Evolutionary conservation across 2,113 vertebrate species (phyloP).

Genomic region (Pseudorectes ferrugineus): DNA sequence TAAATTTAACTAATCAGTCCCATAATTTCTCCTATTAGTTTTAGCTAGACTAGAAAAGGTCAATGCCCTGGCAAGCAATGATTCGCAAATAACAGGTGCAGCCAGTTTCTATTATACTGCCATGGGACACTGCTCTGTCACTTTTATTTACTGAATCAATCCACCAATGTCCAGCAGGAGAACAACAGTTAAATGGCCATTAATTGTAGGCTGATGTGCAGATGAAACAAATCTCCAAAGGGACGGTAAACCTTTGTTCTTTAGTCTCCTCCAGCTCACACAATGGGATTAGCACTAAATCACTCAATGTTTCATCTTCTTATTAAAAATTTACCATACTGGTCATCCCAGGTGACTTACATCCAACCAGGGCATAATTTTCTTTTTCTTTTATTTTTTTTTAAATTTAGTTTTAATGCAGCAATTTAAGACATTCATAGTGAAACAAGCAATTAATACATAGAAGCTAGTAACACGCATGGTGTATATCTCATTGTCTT

Average conservation of each 20-base stretch:
- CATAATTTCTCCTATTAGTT: constrained; percentile 74
- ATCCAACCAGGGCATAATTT: background rate
- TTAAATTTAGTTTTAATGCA: background rate
- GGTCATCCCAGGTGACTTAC: constrained; percentile 51
- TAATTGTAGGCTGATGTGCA: constrained; percentile 82
- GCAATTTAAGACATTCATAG: background rate
- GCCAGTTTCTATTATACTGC: constrained; percentile 67
- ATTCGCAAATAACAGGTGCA: constrained; percentile 82
- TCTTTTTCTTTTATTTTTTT: background rate
- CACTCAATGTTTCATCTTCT: constrained; percentile 67
- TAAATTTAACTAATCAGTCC: constrained; percentile 62
- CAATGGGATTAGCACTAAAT: constrained; percentile 71
- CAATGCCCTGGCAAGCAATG: constrained; percentile 72
- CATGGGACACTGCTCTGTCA: constrained; percentile 76
- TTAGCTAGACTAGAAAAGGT: constrained; percentile 73
- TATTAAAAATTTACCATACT: constrained; percentile 72
- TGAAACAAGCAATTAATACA: background rate
- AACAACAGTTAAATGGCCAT: constrained; percentile 82
- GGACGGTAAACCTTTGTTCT: constrained; percentile 80
- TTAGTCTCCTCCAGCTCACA: constrained; percentile 64
- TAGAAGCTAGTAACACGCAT: background rate
- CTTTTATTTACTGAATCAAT: constrained; percentile 86
- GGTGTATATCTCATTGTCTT: background rate
- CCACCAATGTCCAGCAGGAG: constrained; percentile 80
- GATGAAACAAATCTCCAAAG: constrained; percentile 81